Percentiles rank a stretch among this genome's conserved stretches.
phyloP scores from a whole-genome alignment of 1,140 invertebrate genomes.

The Pogonus chalceus region DNA sequence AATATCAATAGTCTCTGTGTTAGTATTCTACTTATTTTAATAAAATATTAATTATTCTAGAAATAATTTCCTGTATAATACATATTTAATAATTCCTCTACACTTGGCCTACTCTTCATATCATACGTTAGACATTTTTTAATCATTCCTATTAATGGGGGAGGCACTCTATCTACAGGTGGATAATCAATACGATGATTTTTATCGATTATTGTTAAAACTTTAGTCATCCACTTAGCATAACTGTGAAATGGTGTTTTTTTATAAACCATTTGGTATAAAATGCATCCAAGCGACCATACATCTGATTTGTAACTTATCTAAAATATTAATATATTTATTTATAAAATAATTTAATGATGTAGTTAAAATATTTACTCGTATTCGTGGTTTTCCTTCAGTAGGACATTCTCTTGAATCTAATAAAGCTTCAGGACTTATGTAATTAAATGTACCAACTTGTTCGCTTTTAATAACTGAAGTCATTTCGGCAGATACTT shows the following conservation, averaged over 20 bases:
- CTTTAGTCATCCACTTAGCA: slow-evolving; percentile 60
- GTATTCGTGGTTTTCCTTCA: slow-evolving; percentile 30
- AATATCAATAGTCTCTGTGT: too few species aligned
- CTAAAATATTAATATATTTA: slow-evolving; percentile 39
- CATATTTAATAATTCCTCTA: slow-evolving; percentile 53
- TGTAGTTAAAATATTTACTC: slow-evolving; percentile 23
- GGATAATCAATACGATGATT: slow-evolving; percentile 68
- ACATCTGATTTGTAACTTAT: slow-evolving; percentile 90
- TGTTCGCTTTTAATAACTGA: slow-evolving; percentile 74
- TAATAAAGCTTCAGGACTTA: slow-evolving; percentile 86
- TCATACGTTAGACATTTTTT: slow-evolving; percentile 60
- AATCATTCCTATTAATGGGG: slow-evolving; percentile 47
- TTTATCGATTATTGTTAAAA: slow-evolving; percentile 72
- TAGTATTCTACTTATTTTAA: too few species aligned
- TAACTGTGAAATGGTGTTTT: slow-evolving; percentile 85
- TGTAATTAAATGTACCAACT: slow-evolving; percentile 89
- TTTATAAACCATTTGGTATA: slow-evolving; percentile 88
- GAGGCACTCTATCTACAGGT: slow-evolving; percentile 32
- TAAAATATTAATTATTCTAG: too few species aligned
- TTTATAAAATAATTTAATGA: not conserved
- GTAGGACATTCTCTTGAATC: slow-evolving; percentile 39
- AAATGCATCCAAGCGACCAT: slow-evolving; percentile 94
- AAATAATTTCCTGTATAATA: not conserved
- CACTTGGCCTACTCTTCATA: slow-evolving; percentile 56
- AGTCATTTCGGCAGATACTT: slow-evolving; percentile 79